Evolutionary conservation across 2,888 invertebrate species (phyloP), one percentile per base, ranked within the genome.

Genomic region (Acleris emargana): DNA sequence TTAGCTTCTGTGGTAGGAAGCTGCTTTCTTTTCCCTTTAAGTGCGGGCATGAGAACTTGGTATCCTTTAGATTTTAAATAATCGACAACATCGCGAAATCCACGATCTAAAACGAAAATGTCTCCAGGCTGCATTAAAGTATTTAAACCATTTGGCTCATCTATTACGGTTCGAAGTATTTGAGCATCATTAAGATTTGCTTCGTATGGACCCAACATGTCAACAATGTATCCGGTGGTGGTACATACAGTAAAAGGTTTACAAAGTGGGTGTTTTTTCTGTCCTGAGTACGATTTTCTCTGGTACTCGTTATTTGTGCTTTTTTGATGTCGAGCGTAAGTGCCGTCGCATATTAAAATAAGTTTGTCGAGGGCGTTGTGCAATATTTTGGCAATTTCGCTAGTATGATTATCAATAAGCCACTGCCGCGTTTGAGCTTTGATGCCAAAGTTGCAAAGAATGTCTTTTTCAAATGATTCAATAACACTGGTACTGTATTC

Each of bases 31-130:
- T 49, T 49, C 7, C 49, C 49, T 49, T 49, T 7, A 18, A 49
- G 17, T 17, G 49, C 49, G 17, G 49, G 49, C 49, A 49, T 49
- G 5, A 49, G 18, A 49, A 49, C 49, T 18, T 49, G 5, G 49
- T 18, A 49, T 7, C 49, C 49, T 49, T 18, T 49, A 49, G 49
- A 6, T 49, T 49, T 18, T 49, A 49, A 18, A 11, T 49, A 49
- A 16, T 17, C 18, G 7, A 18, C 18, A 11, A 49, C 49, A 11
- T 49, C 49, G 17, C 49, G 49, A 18, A 49, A 49, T 18, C 49
- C 49, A 18, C 49, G 17, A 18, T 18, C 49, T 17, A 49, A 11
- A 9, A 49, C 18, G 18, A 49, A 49, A 9, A 18, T 49, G 18
- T 5, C 18, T 49, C 18, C 49, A 18, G 18, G 4, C 18, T 49